Evolutionary conservation across 2,113 vertebrate species (phyloP), one percentile per base, ranked within the genome.

Genomic region (Callaeas wilsoni): DNA sequence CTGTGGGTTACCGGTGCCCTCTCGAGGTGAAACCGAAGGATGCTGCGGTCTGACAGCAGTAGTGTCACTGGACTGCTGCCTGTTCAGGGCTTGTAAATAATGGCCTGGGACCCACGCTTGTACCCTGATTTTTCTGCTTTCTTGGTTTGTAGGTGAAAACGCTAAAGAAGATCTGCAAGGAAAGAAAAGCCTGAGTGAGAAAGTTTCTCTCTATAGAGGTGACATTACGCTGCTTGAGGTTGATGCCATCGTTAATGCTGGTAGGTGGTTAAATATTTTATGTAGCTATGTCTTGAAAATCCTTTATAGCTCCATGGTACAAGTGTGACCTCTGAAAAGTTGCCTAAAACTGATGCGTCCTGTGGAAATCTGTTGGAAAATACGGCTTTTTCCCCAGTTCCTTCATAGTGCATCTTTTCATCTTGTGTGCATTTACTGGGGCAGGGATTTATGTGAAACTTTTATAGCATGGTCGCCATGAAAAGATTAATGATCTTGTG

Each of bases 221-320:
- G 99, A 99, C 96, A 99, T 99, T 85, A 99, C 99, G 0, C 89
- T 99, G 90, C 98, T 99, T 80, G 99, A 99, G 97, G 97, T 99
- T 87, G 99, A 99, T 81, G 99, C 99, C 94, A 99, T 99, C 26
- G 99, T 99, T 95, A 99, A 99, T 98, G 99, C 99, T 75, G 99
- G 99, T 99, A 98, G 97, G 99, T 93, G 62, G 14, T 68, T 44
- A 56, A 89, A 83, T 79, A 9, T 55, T 86, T 95, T 33, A 78
- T 9, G 3, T 76, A 71, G 59, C 42, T 78, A 2, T n/a, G 16
- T 82, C 92, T 56, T 33, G 10, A 68, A 32, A 80, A 18, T 62
- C 22, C 47, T 69, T 20, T 44, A 4, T 33, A 67, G 52, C 2
- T 6, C 32, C 6, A 30, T 0, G 0, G 41, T 44, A 16, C 6